These are phyloP conservation scores for Xiphorhynchus erythropygius DNA, from an alignment of 2,797 vertebrate species.

Conservation along the genomic window DNA sequence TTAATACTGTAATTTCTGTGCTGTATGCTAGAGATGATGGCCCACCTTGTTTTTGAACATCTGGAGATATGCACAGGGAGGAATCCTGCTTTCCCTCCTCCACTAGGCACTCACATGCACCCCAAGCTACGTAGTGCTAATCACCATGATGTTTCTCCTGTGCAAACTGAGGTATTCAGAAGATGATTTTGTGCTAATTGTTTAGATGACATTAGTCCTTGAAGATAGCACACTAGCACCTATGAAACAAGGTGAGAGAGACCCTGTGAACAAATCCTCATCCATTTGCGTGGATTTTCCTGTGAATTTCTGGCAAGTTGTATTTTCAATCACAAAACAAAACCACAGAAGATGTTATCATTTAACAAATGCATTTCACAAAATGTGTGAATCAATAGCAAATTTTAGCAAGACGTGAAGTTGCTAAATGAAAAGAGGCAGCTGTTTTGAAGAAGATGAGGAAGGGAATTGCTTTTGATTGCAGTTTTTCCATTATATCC, in stretches of 20 bases:
- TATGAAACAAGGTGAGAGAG: background rate
- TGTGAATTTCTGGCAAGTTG: background rate
- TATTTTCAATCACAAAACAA: background rate
- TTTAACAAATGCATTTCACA: background rate
- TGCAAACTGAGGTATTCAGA: background rate
- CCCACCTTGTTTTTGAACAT: background rate
- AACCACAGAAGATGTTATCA: background rate
- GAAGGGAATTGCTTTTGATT: background rate
- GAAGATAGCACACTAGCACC: background rate
- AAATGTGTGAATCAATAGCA: background rate
- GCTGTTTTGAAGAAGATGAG: background rate
- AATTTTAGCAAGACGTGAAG: background rate
- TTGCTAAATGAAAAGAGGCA: background rate
- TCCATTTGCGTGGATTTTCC: background rate
- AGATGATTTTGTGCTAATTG: background rate
- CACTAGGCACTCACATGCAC: too few relatives aligned
- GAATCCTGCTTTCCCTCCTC: background rate
- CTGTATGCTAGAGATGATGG: background rate
- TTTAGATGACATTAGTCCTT: background rate
- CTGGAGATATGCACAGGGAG: rapidly evolving
- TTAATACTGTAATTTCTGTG: background rate
- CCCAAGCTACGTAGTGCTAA: background rate
- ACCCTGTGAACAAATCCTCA: background rate
- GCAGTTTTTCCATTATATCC: background rate
- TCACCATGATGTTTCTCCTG: background rate